Evolutionary conservation across 30 jellyfish, hydroid and myxozoan species (phyloP).

Genomic region (Turritopsis rubra): DNA sequence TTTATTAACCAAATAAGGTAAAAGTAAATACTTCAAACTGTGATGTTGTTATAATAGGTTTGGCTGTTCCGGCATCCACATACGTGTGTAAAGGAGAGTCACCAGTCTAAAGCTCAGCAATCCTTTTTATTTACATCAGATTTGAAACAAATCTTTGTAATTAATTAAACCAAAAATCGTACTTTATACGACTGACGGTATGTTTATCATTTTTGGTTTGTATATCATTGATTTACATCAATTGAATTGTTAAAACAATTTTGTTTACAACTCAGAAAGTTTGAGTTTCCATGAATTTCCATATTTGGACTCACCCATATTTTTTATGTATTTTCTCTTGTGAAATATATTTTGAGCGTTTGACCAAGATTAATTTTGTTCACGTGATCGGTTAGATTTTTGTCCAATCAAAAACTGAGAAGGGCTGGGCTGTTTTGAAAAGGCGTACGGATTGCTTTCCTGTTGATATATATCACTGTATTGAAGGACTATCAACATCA

Average conservation of each 20-base stretch:
- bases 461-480: not conserved
- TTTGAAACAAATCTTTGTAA: no score
- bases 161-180: no score
- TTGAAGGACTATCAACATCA: not conserved
- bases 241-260: not conserved
- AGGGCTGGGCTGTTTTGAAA: slow-evolving; percentile 79
- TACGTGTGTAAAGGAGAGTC: not conserved
- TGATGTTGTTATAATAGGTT: slow-evolving; percentile 4
- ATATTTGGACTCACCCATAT: not conserved
- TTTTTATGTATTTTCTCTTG: not conserved
- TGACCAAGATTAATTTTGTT: slow-evolving; percentile 1
- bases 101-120: not conserved
- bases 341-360: not conserved
- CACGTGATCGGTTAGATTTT: slow-evolving; percentile 1
- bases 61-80: slow-evolving; percentile 13
- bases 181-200: no score
- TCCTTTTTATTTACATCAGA: not conserved
- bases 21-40: not conserved
- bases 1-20: slow-evolving; percentile 2
- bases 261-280: not conserved
- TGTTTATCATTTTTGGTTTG: not conserved
- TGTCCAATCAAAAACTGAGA: slow-evolving; percentile 53
- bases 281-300: not conserved
- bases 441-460: slow-evolving; percentile 26
- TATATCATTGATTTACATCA: not conserved